Evolutionary conservation across 2,888 invertebrate genomes (phyloP).

Genomic region (Drosophila sordidula): DNA sequence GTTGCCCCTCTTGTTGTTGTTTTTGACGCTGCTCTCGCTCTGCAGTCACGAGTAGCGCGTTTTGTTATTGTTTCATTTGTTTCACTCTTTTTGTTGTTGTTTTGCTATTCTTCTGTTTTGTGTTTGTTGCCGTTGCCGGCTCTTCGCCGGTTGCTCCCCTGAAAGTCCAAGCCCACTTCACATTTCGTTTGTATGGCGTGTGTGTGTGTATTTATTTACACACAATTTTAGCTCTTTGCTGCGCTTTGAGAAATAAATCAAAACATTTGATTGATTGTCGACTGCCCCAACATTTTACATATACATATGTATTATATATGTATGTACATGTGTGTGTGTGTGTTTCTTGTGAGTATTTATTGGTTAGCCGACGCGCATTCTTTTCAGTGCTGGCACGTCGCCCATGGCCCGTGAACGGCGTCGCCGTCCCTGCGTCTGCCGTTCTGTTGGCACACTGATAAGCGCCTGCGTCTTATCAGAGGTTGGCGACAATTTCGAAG

Average conservation of each 20-base stretch:
- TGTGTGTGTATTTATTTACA: slow-evolving; percentile 34
- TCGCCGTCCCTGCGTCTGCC: slow-evolving; percentile 53
- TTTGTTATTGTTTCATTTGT: slow-evolving; percentile 55
- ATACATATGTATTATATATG: background rate
- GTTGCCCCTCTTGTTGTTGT: slow-evolving; percentile 24
- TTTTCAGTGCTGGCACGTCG: slow-evolving; percentile 52
- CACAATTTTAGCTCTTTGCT: slow-evolving; percentile 36
- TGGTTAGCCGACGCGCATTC: slow-evolving; percentile 16
- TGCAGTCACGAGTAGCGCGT: slow-evolving; percentile 34
- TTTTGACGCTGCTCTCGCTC: slow-evolving; percentile 16
- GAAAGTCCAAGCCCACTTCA: slow-evolving; percentile 27
- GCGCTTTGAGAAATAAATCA: slow-evolving; percentile 50
- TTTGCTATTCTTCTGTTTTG: slow-evolving; percentile 46
- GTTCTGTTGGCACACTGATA: slow-evolving; percentile 40
- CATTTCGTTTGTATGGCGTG: background rate
- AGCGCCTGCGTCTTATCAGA: slow-evolving; percentile 48
- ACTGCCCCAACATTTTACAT: slow-evolving; percentile 33
- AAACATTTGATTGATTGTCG: slow-evolving; percentile 61
- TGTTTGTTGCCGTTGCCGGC: slow-evolving; percentile 64
- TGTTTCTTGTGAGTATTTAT: background rate
- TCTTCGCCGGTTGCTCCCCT: slow-evolving; percentile 52
- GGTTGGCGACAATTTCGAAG: slow-evolving; percentile 47
- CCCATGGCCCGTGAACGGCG: slow-evolving; percentile 18
- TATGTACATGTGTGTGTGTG: background rate
- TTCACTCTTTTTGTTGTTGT: slow-evolving; percentile 28